Evolutionary conservation across 1,140 invertebrate genomes (phyloP), one percentile per base, ranked within the genome.

Genomic region (Neodiprion fabricii): DNA sequence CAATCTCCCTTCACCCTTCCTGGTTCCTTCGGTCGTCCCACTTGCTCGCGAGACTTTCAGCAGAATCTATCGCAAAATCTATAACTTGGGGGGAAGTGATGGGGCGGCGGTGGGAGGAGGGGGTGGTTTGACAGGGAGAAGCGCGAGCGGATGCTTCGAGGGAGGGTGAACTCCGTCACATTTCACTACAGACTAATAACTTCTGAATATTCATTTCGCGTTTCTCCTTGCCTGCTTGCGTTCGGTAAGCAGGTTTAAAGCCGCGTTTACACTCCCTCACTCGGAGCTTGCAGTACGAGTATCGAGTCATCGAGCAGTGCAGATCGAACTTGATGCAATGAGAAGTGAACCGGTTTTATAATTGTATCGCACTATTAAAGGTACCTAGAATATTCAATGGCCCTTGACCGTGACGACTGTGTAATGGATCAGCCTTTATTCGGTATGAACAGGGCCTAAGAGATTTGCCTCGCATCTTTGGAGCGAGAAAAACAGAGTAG

Each of bases 181-280:
- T 88, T 88, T 88, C 86, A 87, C 86, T 88, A 85, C 85, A 87
- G 87, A 87, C 87, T 88, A 88, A 87, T 88, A 88, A 88, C 87
- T 88, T 88, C 86, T 88, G 87, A 88, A 88, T 88, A 88, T 88
- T 88, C 87, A 88, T 88, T 88, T 88, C 86, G 84, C 86, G 87
- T 87, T 87, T 86, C 84, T 83, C 82, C 81, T 83, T 82, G 80
- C 80, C 79, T 81, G 80, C 84, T 82, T 78, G 82, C 75, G 73
- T 77, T 74, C 84, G 80, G 83, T 87, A 86, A 86, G 86, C 85
- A 87, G 83, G 81, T 81, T 83, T 87, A 86, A 87, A 85, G 86
- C 87, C 82, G 81, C 84, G 77, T 82, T 86, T 84, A 86, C 83
- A 86, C 67, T 69, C 14, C 12, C 7, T 12, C 67, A 69, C 67